Percentiles rank a stretch among this genome's conserved stretches.
Evolutionary conservation across 1,140 invertebrate species (phyloP).

Genomic region (Brachionus plicatilis): DNA sequence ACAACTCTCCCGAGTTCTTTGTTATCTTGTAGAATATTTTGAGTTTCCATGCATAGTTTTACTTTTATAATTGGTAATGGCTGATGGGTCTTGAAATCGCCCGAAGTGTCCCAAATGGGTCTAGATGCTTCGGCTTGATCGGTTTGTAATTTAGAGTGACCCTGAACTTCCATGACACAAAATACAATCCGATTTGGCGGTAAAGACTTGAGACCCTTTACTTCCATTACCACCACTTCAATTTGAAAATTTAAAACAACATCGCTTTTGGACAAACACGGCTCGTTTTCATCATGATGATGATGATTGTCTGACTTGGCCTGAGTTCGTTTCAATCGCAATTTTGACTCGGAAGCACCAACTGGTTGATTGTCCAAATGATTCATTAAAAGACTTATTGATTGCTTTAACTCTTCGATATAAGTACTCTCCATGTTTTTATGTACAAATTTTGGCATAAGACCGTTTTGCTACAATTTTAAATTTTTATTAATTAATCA

Average conservation of each 20-base stretch:
- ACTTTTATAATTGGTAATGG: conserved; percentile 93
- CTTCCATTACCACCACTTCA: conserved; percentile 96
- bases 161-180: conserved; percentile 98
- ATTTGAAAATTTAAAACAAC: conserved; percentile 91
- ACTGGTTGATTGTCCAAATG: conserved; percentile 97
- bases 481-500: neutral
- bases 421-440: conserved; percentile 99
- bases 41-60: conserved; percentile 89
- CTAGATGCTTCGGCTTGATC: conserved; percentile 98
- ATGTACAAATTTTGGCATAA: conserved; percentile 97
- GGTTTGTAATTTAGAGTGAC: conserved; percentile 92
- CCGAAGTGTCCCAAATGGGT: conserved; percentile 71
- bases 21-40: conserved; percentile 93
- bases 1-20: conserved; percentile 89
- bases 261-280: conserved; percentile 81
- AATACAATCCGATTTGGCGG: conserved; percentile 95
- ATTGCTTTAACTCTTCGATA: conserved; percentile 93
- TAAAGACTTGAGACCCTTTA: conserved; percentile 91
- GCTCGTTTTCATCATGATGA: conserved; percentile 23
- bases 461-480: conserved; percentile 70
- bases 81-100: conserved; percentile 95
- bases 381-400: conserved; percentile 94
- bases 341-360: conserved; percentile 84
- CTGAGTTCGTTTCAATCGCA: conserved; percentile 49
- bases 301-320: conserved; percentile 42